Evolutionary conservation across 2,888 invertebrate genomes (phyloP).

Genomic region (Aporophyla lueneburgensis): DNA sequence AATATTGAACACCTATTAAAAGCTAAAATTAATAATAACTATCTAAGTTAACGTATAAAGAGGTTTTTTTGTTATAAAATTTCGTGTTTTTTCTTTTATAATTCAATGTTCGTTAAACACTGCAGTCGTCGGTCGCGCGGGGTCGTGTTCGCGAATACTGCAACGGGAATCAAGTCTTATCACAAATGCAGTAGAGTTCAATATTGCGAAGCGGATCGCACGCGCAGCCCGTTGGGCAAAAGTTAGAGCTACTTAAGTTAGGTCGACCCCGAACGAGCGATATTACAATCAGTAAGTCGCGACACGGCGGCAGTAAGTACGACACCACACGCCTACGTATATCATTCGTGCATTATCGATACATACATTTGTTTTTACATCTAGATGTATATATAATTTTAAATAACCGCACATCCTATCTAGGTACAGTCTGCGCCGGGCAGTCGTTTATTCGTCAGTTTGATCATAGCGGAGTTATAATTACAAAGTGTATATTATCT

Average conservation of each 20-base stretch:
- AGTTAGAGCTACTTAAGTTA: slow-evolving; percentile 75
- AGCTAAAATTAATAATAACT: slow-evolving; percentile 89
- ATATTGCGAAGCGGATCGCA: slow-evolving; percentile 76
- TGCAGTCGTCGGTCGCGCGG: slow-evolving; percentile 72
- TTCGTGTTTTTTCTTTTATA: slow-evolving; percentile 66
- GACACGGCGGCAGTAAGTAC: slow-evolving; percentile 34
- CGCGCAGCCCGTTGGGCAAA: slow-evolving; percentile 61
- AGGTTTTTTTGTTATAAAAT: slow-evolving; percentile 81
- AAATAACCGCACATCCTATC: slow-evolving; percentile 68
- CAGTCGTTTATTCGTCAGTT: slow-evolving; percentile 69
- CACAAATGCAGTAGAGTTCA: slow-evolving; percentile 79
- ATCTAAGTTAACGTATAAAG: slow-evolving; percentile 87
- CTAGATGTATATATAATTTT: slow-evolving; percentile 69
- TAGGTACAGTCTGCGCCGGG: slow-evolving; percentile 71
- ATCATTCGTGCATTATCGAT: slow-evolving; percentile 67
- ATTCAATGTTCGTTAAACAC: slow-evolving; percentile 68
- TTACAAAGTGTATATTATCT: slow-evolving; percentile 57
- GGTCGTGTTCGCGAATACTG: slow-evolving; percentile 74
- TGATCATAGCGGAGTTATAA: slow-evolving; percentile 67
- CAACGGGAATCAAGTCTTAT: slow-evolving; percentile 78
- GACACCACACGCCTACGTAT: slow-evolving; percentile 56
- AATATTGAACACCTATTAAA: slow-evolving; percentile 90
- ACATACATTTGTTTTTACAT: slow-evolving; percentile 67
- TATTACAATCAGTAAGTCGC: slow-evolving; percentile 57
- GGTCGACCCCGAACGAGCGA: slow-evolving; percentile 73